These are phyloP conservation scores for Chrysotoxum bicinctum DNA, from an alignment of 2,888 invertebrate genomes.

Conservation along the genomic window DNA sequence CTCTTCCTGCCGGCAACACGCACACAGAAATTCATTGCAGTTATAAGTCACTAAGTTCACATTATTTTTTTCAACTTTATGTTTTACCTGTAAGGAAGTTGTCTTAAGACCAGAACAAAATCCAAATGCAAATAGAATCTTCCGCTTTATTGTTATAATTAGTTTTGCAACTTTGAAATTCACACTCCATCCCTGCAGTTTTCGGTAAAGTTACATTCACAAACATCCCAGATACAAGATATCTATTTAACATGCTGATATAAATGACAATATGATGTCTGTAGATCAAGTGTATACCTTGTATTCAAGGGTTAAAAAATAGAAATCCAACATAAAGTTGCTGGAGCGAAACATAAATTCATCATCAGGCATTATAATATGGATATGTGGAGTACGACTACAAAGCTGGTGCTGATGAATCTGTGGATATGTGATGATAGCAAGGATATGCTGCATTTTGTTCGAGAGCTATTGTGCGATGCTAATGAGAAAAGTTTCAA, in stretches of 20 bases:
- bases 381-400: neutral
- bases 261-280: neutral
- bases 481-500: constrained; percentile 68
- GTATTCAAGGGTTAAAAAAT: neutral
- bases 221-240: neutral
- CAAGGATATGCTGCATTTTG: neutral
- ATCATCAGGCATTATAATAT: constrained; percentile 16
- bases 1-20: too few species aligned
- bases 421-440: neutral
- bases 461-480: constrained; percentile 25
- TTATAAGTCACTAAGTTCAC: too few species aligned
- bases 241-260: neutral
- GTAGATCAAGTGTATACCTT: neutral
- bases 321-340: neutral
- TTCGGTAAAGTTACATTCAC: neutral
- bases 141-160: too few species aligned
- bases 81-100: too few species aligned
- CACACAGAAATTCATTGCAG: too few species aligned
- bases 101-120: too few species aligned
- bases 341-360: constrained; percentile 1
- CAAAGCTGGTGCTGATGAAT: neutral
- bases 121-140: too few species aligned
- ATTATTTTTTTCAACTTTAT: too few species aligned
- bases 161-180: neutral
- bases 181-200: neutral